Evolutionary conservation across 37 sponge, comb jelly and placozoan species (phyloP).

Genomic region (Lycopodina hypogea): DNA sequence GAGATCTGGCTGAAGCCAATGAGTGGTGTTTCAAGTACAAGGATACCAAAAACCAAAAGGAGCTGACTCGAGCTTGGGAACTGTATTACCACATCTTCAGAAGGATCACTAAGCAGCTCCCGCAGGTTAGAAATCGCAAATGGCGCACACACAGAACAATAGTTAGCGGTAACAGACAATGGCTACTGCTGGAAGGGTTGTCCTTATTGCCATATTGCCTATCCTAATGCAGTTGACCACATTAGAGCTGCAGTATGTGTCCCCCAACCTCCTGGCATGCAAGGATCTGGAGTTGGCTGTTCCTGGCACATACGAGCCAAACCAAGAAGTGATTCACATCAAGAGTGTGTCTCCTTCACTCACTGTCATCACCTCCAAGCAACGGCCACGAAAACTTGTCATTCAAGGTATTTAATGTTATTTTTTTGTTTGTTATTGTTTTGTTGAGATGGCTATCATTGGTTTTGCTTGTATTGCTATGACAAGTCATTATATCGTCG

Average conservation of each 20-base stretch:
- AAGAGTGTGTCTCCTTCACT: conserved; percentile 74
- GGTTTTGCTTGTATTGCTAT: background rate
- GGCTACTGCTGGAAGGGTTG: background rate
- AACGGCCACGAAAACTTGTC: conserved; percentile 91
- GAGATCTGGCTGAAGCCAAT: conserved; percentile 93
- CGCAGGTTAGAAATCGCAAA: conserved; percentile 61
- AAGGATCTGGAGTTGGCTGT: conserved; percentile 90
- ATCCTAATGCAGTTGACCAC: conserved; percentile 60
- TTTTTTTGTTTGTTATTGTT: background rate
- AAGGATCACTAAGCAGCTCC: conserved; percentile 90
- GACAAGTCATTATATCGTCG: no score
- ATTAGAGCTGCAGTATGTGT: conserved; percentile 94
- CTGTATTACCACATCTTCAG: conserved; percentile 96
- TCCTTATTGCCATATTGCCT: background rate
- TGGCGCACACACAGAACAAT: no score
- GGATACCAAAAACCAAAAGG: conserved; percentile 66
- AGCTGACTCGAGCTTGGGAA: conserved; percentile 96
- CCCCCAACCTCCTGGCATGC: conserved; percentile 83
- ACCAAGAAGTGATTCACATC: conserved; percentile 82
- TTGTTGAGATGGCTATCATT: background rate
- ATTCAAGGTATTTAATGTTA: conserved; percentile 73
- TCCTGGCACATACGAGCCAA: conserved; percentile 94
- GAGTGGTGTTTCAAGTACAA: conserved; percentile 96
- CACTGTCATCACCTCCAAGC: conserved; percentile 94
- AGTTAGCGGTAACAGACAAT: background rate